Evolutionary conservation across 2,888 invertebrate genomes (phyloP), one percentile per base, ranked within the genome.

Genomic region (Bugulina stolonifera): DNA sequence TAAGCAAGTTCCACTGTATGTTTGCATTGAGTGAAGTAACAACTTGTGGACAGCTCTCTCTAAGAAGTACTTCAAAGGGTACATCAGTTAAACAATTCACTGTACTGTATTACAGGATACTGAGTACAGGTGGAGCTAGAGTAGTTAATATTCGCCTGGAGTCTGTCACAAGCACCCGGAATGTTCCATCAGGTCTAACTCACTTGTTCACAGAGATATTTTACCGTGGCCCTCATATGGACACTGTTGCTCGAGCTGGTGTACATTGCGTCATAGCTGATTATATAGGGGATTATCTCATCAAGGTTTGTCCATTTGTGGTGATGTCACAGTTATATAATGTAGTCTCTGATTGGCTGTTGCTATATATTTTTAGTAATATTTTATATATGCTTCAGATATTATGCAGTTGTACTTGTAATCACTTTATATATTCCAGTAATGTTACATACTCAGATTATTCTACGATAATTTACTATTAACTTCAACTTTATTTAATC

Each of bases 231-330:
- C 64, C 25, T 14, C 2, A 14, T 14, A 14, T 64, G 14, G 70
- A 73, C 25, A 74, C 55, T 1, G 35, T 74, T 18, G 73, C 77
- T 29, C 77, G 78, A 2, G 75, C 76, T 72, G 80, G 80, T 0
- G 76, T 80, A 2, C 74, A 79, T 52, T 81, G 80, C 73, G 73
- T 80, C n/a, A 74, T 74, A 54, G 79, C 79, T 25, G 77, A 79
- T 23, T 81, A 77, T 72, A 80, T 81, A 55, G 78, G 78, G 54
- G 81, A 80, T 73, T 80, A 75, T 70, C 77, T 81, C 2, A 73
- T 81, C 10, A 76, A 78, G 76, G 81, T 81, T 74, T 55, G 75
- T 73, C 52, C 22, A 43, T 43, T 18, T 18, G 43, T 43, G 43
- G 43, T n/a, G n/a, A n/a, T n/a, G n/a, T n/a, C n/a, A n/a, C n/a